These are phyloP conservation scores for Epizoanthus stellaris DNA, from an alignment of 92 coral and sea anemone genomes.

Conservation along the genomic window DNA sequence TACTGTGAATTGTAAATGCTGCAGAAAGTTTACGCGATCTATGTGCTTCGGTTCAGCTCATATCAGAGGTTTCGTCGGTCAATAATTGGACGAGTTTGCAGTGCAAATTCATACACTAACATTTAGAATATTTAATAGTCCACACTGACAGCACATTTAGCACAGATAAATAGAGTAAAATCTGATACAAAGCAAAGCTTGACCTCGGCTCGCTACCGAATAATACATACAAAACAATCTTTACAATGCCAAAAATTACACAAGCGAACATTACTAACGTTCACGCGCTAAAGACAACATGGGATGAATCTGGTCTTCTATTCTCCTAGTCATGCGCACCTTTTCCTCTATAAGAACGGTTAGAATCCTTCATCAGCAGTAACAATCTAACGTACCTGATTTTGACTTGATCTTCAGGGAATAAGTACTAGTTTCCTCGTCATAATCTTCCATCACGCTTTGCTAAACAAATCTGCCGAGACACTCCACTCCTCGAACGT, in stretches of 20 bases:
- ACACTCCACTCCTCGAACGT: background rate
- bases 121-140: background rate
- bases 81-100: background rate
- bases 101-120: background rate
- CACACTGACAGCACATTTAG: background rate
- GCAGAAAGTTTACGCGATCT: no score
- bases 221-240: constrained; percentile 23
- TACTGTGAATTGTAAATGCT: no score
- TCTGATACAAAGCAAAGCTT: background rate
- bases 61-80: no score
- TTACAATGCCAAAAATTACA: constrained; percentile 20
- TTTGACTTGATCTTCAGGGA: constrained; percentile 44
- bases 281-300: background rate
- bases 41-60: no score
- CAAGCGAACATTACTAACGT: constrained; percentile 35
- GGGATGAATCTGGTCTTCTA: constrained; percentile 25
- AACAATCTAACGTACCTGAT: constrained; percentile 30
- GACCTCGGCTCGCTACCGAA: background rate
- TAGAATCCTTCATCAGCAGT: background rate
- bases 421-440: constrained; percentile 39
- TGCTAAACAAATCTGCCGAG: constrained; percentile 35
- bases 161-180: background rate
- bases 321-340: background rate
- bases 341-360: background rate
- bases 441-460: constrained; percentile 33